Evolutionary conservation across 2,888 invertebrate species (phyloP).

Genomic region (Augochlorella aurata): DNA sequence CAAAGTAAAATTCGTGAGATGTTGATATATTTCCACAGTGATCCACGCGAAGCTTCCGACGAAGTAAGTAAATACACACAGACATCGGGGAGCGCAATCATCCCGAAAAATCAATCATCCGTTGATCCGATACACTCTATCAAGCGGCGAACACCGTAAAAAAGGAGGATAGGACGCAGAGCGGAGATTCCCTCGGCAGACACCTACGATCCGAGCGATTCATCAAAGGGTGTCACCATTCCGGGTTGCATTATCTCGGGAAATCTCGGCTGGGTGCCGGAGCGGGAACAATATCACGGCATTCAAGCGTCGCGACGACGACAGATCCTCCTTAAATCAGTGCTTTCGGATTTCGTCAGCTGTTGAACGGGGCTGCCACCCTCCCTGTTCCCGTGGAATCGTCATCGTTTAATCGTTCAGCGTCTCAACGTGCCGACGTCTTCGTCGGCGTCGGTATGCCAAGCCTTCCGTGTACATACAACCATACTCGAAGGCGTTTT

Average conservation of each 20-base stretch:
- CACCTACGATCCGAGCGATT: slow-evolving; percentile 14
- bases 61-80: not conserved
- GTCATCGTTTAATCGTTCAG: slow-evolving; percentile 59
- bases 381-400: slow-evolving; percentile 39
- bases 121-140: slow-evolving; percentile 11
- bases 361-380: slow-evolving; percentile 23
- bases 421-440: slow-evolving; percentile 13
- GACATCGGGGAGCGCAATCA: not conserved
- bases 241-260: slow-evolving; percentile 11
- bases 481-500: not conserved
- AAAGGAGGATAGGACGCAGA: not conserved
- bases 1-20: not conserved
- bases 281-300: slow-evolving; percentile 24
- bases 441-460: slow-evolving; percentile 49
- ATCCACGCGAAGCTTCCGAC: not conserved
- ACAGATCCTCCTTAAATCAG: slow-evolving; percentile 23
- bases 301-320: not conserved
- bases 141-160: not conserved
- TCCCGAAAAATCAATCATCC: slow-evolving; percentile 9
- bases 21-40: not conserved
- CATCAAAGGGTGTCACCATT: slow-evolving; percentile 31
- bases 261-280: slow-evolving; percentile 1
- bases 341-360: slow-evolving; percentile 23
- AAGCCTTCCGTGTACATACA: slow-evolving; percentile 12
- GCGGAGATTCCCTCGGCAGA: not conserved